phyloP scores from a whole-genome alignment of 2,888 invertebrate species.

The Desoria tigrina region DNA sequence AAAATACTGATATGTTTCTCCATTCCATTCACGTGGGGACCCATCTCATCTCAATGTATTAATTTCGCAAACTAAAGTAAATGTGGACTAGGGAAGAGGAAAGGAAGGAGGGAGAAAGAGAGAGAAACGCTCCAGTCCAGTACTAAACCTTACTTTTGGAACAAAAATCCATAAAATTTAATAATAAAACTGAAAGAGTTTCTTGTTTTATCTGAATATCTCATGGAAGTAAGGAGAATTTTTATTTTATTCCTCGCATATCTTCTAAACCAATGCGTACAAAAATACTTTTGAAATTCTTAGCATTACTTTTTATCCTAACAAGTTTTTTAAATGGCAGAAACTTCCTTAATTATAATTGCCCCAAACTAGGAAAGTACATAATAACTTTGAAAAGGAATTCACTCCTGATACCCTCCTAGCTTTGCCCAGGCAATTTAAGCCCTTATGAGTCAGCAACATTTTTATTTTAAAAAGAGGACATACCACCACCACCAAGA shows the following conservation, averaged over 20 bases:
- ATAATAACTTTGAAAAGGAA: conserved; percentile 21
- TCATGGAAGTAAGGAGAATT: conserved; percentile 32
- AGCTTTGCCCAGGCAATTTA: too few species aligned
- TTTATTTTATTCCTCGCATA: conserved; percentile 33
- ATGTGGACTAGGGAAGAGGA: not conserved
- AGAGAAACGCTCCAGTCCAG: not conserved
- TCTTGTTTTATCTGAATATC: conserved; percentile 45
- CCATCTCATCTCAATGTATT: too few species aligned
- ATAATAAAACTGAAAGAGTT: conserved; percentile 45
- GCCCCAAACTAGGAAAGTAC: conserved; percentile 37
- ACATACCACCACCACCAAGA: too few species aligned
- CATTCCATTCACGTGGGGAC: too few species aligned
- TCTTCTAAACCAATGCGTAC: conserved; percentile 37
- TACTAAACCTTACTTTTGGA: not conserved
- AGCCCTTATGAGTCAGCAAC: too few species aligned
- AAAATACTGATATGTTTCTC: conserved; percentile 21
- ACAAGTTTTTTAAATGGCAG: conserved; percentile 49
- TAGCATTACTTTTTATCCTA: conserved; percentile 50
- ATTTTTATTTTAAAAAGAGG: too few species aligned
- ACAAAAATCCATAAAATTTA: conserved; percentile 46
- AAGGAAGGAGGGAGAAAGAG: not conserved
- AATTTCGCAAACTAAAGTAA: not conserved
- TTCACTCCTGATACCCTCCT: not conserved
- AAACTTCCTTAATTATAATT: conserved; percentile 51
- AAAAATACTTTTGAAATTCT: conserved; percentile 45